Evolutionary conservation across 30 jellyfish, hydroid and myxozoan genomes (phyloP), one percentile per base, ranked within the genome.

Genomic region (Aurelia sp.): DNA sequence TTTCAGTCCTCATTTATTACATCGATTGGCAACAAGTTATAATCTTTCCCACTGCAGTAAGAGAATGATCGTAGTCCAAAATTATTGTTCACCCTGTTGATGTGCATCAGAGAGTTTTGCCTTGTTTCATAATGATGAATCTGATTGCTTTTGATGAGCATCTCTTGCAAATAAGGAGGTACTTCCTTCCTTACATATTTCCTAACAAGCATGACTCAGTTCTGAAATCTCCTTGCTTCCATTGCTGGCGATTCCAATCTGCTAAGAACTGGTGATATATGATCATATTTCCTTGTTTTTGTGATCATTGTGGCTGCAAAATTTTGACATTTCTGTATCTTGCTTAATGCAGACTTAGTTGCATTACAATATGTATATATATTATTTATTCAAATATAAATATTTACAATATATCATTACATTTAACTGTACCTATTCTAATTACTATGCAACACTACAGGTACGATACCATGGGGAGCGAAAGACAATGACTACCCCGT

Each of bases 301-400:
- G 90, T 65, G 81, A 62, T 80, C 30, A 63, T 82, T 33, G 82
- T 65, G 80, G 81, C 90, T 80, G 90, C 81, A 80, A 80, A 80
- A 80, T 64, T 80, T 58, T 59, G 88, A 60, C 67, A 78, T 60
- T 63, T 78, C 79, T 78, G 88, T 78, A 60, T 78, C 79, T 78
- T 61, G 88, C 59, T 78, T 11, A 24, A 78, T 33, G 80, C 88
- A 38, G 79, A 78, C 66, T 78, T 60, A 55, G 33, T 7, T 9
- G 76, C 60, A 75, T 55, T 75, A 18, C 76, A 47, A 75, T 75
- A 55, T 18, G 19, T 74, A 4, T n/a, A n/a, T n/a, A n/a, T n/a
- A n/a, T n/a, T n/a, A n/a, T n/a, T n/a, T n/a, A n/a, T n/a, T n/a
- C n/a, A n/a, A n/a, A n/a, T n/a, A n/a, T n/a, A n/a, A n/a, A n/a